Base-by-base conservation (phyloP, 2,113 vertebrate genomes). In the Butorides virescens region DNA sequence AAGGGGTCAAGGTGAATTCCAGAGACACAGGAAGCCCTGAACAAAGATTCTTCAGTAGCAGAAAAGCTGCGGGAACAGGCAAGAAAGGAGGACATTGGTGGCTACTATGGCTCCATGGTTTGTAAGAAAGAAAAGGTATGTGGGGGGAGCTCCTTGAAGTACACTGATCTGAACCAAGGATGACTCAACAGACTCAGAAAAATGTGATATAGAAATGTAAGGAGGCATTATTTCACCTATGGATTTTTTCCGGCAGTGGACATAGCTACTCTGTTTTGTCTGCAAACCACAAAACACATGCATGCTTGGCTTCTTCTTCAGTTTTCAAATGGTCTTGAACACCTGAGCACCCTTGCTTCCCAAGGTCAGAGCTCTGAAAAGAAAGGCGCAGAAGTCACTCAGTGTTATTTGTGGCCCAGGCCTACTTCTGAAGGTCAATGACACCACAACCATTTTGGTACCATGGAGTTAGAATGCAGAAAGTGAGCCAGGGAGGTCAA, bases 401-500 rank as follows among this genome's bases (percentile, higher is more conserved):
- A 2, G 8, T 19, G 14, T 21, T 82, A 12, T 21, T 82, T 34
- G 11, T 42, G 22, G n/a, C 37, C 34, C 36, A 67, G 39, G 56
- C 75, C 30, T 53, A 15, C 32, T 83, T 75, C 55, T 79, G 62
- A 65, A 88, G 50, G 75, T 46, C 30, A 68, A 11, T 26, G 42
- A 56, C 56, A 70, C 15, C 27, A 65, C 3, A 0, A 22, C 27
- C 3, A 1, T 22, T 53, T 7, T 4, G 2, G 29, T 47, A 52
- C 16, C 72, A 70, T 29, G 59, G 53, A 46, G 21, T 13, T 13
- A 70, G 25, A 55, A 78, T 25, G 29, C 13, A 66, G 47, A 77
- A 52, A 46, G 1, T 37, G 15, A 95, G 32, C 9, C 37, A 42
- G 25, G 26, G 37, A 68, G 19, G 70, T 49, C 17, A 29, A 83